Base-by-base conservation (phyloP, 2,113 vertebrate genomes). In the Tricholaema leucomelas region DNA sequence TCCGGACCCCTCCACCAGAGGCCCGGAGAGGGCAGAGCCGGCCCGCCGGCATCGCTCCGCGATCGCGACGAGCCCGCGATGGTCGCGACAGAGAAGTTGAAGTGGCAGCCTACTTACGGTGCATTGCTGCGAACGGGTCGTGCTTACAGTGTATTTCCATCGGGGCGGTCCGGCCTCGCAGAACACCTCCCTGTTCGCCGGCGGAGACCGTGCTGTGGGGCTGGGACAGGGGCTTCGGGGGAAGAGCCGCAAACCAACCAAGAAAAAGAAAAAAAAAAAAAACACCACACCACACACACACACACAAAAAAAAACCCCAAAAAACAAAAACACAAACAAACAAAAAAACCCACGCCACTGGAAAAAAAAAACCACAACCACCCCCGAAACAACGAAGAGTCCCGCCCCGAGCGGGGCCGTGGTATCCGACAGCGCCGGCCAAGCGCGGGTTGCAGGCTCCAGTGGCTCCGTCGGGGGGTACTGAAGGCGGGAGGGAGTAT, bases 91-190 rank as follows among this genome's bases (percentile, higher is more conserved):
- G 64, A 93, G 92, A 97, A 97, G 94, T 91, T 74, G 94, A 97
- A 96, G 82, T 94, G 81, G 96, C 97, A 93, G 97, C 97, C 98
- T 97, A 98, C 99, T 99, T 99, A 99, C 99, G 98, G 98, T 99
- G 99, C 99, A 99, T 99, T 81, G 99, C 99, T 95, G 99, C 99
- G 96, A 99, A 99, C 96, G 99, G 99, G 98, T 99, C 99, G 99
- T 99, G 99, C 97, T 99, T 99, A 98, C 99, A 99, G 98, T 99
- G 99, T 98, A 99, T 99, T 98, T 99, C 99, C 99, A 99, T 99
- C 97, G 95, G 96, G 95, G 93, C 93, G 95, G 96, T 96, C 96
- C 96, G 66, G 77, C 87, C 44, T 75, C 52, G 80, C 82, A 25
- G 61, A 58, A 42, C 19, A 17, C 70, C 5, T 73, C 55, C 48